Evolutionary conservation across 2,888 invertebrate species (phyloP), one percentile per base, ranked within the genome.

Genomic region (Isoperla grammatica): DNA sequence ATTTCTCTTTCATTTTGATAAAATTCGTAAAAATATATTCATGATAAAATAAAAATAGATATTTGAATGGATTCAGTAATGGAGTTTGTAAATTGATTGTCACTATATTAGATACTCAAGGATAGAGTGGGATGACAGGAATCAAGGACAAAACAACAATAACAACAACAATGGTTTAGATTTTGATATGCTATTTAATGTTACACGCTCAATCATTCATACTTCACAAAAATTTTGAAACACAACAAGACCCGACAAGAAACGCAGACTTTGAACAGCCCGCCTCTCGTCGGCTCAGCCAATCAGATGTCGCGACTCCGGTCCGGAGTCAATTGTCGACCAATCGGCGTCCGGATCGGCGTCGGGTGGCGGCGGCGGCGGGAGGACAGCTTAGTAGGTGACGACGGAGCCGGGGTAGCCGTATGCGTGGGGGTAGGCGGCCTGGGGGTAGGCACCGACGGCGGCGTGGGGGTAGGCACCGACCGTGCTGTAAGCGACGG

Each of bases 371-470:
- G 45, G 62, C 60, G 17, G 57, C 35, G 60, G 56, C 43, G 20
- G 48, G 37, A n/a, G 23, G 17, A 55, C 61, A 11, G 54, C 37
- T 53, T 53, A 50, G 54, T 60, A 59, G 53, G 62, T 60, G 22
- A 54, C 42, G 45, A 63, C 60, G 17, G 57, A 37, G 60, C 57
- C 43, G 20, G 48, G 37, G 65, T 59, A 49, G 45, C 64, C 55
- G 53, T 58, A 57, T 20, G 59, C 59, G 39, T 60, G 46, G 48
- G 43, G 13, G 22, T 48, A 59, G 17, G 54, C 37, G 22, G 22
- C 43, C n/a, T 53, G 37, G 22, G 49, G 60, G 6, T n/a, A n/a
- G n/a, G n/a, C n/a, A n/a, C n/a, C 11, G 56, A 17, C 45, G 15
- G 59, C 60, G 55, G 61, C 60, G 61, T 49, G 45, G 55, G 23